Percentiles rank a stretch among this genome's conserved stretches.
These are phyloP conservation scores for Ptychadena robeensis DNA, from an alignment of 2,797 vertebrate genomes.

Conservation along the genomic window DNA sequence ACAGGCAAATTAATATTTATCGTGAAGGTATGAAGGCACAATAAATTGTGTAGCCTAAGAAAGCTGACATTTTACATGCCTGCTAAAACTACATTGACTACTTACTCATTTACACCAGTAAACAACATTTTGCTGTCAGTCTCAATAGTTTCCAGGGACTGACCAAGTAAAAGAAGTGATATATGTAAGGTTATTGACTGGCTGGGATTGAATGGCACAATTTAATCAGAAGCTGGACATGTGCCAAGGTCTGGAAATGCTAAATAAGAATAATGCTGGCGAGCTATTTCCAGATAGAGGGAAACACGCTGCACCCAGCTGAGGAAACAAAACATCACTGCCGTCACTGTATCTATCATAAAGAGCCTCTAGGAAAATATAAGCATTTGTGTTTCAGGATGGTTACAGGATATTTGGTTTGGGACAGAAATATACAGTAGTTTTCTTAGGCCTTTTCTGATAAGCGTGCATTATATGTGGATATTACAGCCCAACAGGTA, in stretches of 20 bases:
- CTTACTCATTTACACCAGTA: constrained; percentile 24
- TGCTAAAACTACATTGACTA: background rate
- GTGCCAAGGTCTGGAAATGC: constrained; percentile 19
- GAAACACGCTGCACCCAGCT: constrained; percentile 17
- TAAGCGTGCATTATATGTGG: constrained; percentile 5
- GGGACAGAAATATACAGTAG: constrained; percentile 1
- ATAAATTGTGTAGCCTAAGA: background rate
- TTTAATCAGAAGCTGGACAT: constrained; percentile 56
- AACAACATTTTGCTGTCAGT: constrained; percentile 28
- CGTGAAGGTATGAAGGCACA: background rate
- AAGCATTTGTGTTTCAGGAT: background rate
- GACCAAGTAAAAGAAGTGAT: constrained; percentile 31
- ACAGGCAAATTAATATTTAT: background rate
- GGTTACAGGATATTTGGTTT: background rate
- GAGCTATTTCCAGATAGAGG: constrained; percentile 18
- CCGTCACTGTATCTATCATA: background rate
- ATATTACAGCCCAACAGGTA: background rate
- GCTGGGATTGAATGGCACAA: constrained; percentile 42
- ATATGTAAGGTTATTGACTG: constrained; percentile 54
- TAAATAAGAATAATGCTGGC: constrained; percentile 47
- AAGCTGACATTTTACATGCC: constrained; percentile 2
- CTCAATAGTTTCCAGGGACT: constrained; percentile 3
- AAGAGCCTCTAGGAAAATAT: background rate
- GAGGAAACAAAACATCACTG: background rate
- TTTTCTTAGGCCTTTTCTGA: constrained; percentile 3